These are phyloP conservation scores for Apis mellifera DNA, from an alignment of 1,140 invertebrate species.

Conservation along the genomic window Amel_HAv3.1 CM009933.2:8713001-8713500, in stretches of 20 bases:
- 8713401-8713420: constrained; percentile 42
- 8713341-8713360: constrained; percentile 1
- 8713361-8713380: constrained; percentile 27
- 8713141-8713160: background rate
- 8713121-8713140: too few species aligned
- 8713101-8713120: too few species aligned
- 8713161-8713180: background rate
- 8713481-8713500: background rate
- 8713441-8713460: background rate
- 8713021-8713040: too few species aligned
- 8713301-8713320: too few species aligned
- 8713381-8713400: constrained; percentile 32
- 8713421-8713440: constrained; percentile 9
- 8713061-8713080: too few species aligned
- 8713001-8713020: too few species aligned
- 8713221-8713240: background rate
- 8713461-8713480: background rate
- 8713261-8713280: too few species aligned
- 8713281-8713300: background rate
- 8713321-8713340: constrained; percentile 35
- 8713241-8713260: background rate
- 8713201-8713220: background rate
- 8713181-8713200: background rate
- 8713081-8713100: too few species aligned
- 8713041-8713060: too few species aligned